Evolutionary conservation across 2,113 vertebrate species (phyloP).

Genomic region (Patagioenas fasciata): DNA sequence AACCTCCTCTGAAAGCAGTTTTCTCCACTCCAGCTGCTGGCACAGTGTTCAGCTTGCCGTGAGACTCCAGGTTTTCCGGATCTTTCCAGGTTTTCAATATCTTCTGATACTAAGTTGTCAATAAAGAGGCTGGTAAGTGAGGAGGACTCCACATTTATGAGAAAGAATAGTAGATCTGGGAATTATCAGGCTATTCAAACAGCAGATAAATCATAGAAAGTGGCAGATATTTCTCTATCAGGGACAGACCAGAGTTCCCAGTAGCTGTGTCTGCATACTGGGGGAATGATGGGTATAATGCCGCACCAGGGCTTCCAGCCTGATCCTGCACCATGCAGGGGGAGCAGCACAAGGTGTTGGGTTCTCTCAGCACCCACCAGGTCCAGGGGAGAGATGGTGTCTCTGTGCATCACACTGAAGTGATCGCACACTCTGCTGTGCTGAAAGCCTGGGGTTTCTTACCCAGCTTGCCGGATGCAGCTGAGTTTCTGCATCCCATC

Average conservation of each 20-base stretch:
- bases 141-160: background rate
- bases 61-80: background rate
- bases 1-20: background rate
- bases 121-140: background rate
- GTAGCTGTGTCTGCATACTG: background rate
- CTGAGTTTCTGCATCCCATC: rapidly evolving
- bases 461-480: background rate
- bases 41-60: background rate
- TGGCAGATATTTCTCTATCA: background rate
- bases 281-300: rapidly evolving
- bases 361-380: background rate
- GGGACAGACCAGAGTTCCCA: background rate
- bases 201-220: background rate
- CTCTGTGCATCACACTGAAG: rapidly evolving
- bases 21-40: background rate
- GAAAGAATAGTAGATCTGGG: slow-evolving; percentile 13
- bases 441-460: background rate
- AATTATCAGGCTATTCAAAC: background rate
- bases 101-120: slow-evolving; percentile 24
- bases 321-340: background rate
- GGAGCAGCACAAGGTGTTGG: background rate
- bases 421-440: background rate
- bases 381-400: background rate
- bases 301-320: background rate
- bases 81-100: background rate